phyloP scores from a whole-genome alignment of 2,113 vertebrate genomes.

The Thinocorus orbignyianus region DNA sequence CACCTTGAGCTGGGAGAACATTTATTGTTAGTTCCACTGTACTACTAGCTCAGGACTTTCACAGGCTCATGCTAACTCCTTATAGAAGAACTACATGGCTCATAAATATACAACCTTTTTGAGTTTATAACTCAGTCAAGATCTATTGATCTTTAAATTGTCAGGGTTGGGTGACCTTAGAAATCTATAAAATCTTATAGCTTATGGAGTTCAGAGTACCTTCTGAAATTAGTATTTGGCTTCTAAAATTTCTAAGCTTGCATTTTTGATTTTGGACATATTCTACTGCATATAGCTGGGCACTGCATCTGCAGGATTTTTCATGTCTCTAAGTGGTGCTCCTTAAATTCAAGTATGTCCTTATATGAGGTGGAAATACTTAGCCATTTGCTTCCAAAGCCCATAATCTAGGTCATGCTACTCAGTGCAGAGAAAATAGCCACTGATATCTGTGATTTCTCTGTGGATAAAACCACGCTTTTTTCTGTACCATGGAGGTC shows the following conservation, averaged over 20 bases:
- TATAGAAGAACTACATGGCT: not conserved
- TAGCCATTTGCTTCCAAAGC: not conserved
- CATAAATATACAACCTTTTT: not conserved
- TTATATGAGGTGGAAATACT: not conserved
- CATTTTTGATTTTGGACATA: not conserved
- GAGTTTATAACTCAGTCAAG: not conserved
- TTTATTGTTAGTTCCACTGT: not conserved
- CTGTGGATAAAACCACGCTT: not conserved
- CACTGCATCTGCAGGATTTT: not conserved
- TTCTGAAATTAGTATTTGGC: not conserved
- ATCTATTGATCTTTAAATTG: not conserved
- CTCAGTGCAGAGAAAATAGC: not conserved
- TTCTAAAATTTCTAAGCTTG: not conserved
- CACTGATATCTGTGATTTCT: not conserved
- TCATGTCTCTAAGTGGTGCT: not conserved
- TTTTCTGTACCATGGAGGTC: not conserved
- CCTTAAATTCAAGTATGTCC: not conserved
- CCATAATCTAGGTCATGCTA: not conserved
- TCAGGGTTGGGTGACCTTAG: not conserved
- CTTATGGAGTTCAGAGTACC: not conserved
- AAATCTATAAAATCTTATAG: not conserved
- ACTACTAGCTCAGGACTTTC: not conserved
- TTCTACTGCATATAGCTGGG: fast-evolving
- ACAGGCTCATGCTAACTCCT: not conserved
- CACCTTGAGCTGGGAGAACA: not conserved